A percentile compares a stretch with the other conserved stretches of the same genome.
These are phyloP conservation scores for Melikaiella ostensackeni DNA, from an alignment of 2,888 invertebrate species.

Conservation along the genomic window DNA sequence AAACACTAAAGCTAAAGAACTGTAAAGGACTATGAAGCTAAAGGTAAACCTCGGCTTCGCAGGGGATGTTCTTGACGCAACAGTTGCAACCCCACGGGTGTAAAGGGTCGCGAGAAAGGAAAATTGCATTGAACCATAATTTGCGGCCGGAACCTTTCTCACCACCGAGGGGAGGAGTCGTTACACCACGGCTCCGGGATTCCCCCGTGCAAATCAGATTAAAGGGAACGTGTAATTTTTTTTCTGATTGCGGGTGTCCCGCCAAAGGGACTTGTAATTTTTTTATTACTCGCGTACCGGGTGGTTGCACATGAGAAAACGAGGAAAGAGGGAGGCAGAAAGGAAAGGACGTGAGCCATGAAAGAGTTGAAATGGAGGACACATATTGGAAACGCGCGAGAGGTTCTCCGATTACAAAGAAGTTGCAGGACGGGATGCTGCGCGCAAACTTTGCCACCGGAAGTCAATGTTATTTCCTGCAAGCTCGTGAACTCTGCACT, in stretches of 20 bases:
- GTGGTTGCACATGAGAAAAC: slow-evolving; percentile 38
- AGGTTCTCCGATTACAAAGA: slow-evolving; percentile 38
- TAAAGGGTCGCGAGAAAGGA: slow-evolving; percentile 30
- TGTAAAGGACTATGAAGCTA: neutral
- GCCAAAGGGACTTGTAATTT: slow-evolving; percentile 45
- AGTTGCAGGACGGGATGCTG: slow-evolving; percentile 43
- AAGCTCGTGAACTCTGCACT: slow-evolving; percentile 31
- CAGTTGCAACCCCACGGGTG: slow-evolving; percentile 29
- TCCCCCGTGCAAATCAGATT: slow-evolving; percentile 67
- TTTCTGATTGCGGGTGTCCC: slow-evolving; percentile 56
- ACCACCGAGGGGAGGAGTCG: slow-evolving; percentile 18
- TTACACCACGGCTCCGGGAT: slow-evolving; percentile 30
- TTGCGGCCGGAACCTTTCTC: slow-evolving; percentile 40
- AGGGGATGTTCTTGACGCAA: slow-evolving; percentile 31
- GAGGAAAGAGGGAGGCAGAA: slow-evolving; percentile 12
- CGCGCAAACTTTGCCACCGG: slow-evolving; percentile 41
- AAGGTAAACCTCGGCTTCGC: slow-evolving; percentile 13
- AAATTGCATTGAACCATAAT: slow-evolving; percentile 45
- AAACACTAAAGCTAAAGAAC: too few relatives aligned
- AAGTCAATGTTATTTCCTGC: slow-evolving; percentile 45
- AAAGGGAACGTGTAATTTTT: slow-evolving; percentile 74
- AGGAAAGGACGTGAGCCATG: slow-evolving; percentile 1
- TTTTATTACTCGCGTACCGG: slow-evolving; percentile 43
- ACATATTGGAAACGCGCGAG: slow-evolving; percentile 39
- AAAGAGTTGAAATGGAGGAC: slow-evolving; percentile 38